Conservation (phyloP, 1,140 invertebrate species). For the Harlomillsia oculata region DNA sequence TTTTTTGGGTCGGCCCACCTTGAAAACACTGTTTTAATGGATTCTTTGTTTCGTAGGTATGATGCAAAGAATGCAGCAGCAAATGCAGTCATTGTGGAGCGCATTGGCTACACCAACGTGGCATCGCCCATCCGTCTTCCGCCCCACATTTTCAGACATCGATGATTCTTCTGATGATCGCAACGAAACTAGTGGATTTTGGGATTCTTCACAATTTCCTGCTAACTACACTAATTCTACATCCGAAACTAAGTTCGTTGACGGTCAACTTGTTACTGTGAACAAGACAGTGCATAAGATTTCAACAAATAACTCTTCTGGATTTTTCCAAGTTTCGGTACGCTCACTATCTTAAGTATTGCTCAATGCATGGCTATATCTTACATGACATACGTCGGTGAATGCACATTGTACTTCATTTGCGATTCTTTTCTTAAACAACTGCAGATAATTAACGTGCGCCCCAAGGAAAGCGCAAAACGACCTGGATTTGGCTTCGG, state of each 20-base stretch:
- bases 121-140: constrained; percentile 9
- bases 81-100: constrained; percentile 31
- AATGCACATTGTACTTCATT: background rate
- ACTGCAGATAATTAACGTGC: constrained; percentile 23
- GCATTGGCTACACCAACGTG: constrained; percentile 17
- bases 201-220: constrained; percentile 20
- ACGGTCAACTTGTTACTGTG: constrained; percentile 32
- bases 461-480: constrained; percentile 1
- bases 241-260: constrained; percentile 33
- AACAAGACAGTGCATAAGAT: constrained; percentile 35
- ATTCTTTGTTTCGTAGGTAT: constrained; percentile 27
- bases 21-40: no score
- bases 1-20: no score
- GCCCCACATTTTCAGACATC: constrained; percentile 8
- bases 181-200: background rate
- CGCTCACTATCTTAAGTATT: background rate
- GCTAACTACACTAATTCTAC: constrained; percentile 34
- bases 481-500: background rate
- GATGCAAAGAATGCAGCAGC: constrained; percentile 32
- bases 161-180: background rate
- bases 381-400: background rate
- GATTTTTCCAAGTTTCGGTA: constrained; percentile 34
- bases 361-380: background rate
- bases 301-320: constrained; percentile 28
- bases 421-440: background rate